phyloP scores from a whole-genome alignment of 2,888 invertebrate species.

The Trichacis sp. region DNA sequence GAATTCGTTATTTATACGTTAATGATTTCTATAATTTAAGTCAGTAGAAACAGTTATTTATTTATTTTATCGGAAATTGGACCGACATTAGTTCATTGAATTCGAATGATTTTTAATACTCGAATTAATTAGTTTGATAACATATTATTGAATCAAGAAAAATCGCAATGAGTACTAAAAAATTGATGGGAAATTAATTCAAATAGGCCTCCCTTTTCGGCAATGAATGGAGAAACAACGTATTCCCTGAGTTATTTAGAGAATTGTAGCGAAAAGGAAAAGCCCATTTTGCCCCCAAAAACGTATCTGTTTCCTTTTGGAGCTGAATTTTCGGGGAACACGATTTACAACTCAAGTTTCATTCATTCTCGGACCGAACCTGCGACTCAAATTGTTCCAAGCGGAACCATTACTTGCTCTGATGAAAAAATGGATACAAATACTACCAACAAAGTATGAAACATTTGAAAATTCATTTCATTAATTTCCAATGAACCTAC shows the following conservation, averaged over 20 bases:
- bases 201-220: constrained; percentile 52
- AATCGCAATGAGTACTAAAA: no score
- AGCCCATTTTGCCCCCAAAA: constrained; percentile 48
- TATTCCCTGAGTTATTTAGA: constrained; percentile 62
- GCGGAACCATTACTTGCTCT: constrained; percentile 50
- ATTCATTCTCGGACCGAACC: constrained; percentile 45
- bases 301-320: constrained; percentile 44
- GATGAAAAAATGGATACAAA: constrained; percentile 55
- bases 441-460: constrained; percentile 61
- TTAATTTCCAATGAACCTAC: no score
- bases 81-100: no score
- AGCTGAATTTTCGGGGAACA: constrained; percentile 42
- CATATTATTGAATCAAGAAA: no score
- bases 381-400: constrained; percentile 51
- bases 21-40: no score
- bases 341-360: constrained; percentile 59
- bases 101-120: no score
- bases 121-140: no score
- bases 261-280: constrained; percentile 41
- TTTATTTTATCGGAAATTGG: no score
- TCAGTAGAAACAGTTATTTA: no score
- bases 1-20: no score
- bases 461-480: no score
- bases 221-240: constrained; percentile 61
- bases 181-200: no score